These are phyloP conservation scores for Diplodus puntazzo DNA, from an alignment of 2,797 vertebrate genomes.

Conservation along the genomic window DNA sequence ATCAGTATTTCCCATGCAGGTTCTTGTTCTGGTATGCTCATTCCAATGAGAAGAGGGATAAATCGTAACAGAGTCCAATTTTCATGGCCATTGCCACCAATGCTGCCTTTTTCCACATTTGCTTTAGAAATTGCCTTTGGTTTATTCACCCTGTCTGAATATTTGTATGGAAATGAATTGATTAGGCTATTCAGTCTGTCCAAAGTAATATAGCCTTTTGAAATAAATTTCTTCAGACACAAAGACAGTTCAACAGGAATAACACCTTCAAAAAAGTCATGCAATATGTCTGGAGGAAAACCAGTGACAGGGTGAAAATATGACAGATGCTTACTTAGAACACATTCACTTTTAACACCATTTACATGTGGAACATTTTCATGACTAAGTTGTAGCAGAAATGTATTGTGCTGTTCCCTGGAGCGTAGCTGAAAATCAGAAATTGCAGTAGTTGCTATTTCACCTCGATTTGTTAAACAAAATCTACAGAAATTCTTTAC, in stretches of 20 bases:
- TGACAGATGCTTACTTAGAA: conserved; percentile 5
- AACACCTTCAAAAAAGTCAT: too few relatives aligned
- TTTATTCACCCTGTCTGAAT: conserved; percentile 33
- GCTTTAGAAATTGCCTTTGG: conserved; percentile 25
- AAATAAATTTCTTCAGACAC: too few relatives aligned
- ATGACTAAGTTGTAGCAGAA: neutral
- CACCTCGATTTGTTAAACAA: conserved; percentile 27
- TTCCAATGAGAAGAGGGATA: conserved; percentile 41
- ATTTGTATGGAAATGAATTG: too few relatives aligned
- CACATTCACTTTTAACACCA: conserved; percentile 26
- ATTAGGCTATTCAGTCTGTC: too few relatives aligned
- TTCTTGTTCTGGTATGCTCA: conserved; percentile 39
- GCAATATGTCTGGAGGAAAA: too few relatives aligned
- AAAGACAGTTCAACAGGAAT: too few relatives aligned
- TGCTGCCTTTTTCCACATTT: conserved; percentile 26
- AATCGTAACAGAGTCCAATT: conserved; percentile 48
- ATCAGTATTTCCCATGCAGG: neutral
- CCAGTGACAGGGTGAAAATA: conserved; percentile 27
- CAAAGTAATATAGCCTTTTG: too few relatives aligned
- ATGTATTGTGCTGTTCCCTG: neutral
- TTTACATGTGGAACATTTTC: conserved; percentile 5
- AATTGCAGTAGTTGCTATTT: conserved; percentile 18
- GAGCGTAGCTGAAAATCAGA: conserved; percentile 3
- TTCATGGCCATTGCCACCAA: conserved; percentile 51
- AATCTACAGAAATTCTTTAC: conserved; percentile 38